Conservation (phyloP, 2,888 invertebrate genomes). For the Andrena marginata region DNA sequence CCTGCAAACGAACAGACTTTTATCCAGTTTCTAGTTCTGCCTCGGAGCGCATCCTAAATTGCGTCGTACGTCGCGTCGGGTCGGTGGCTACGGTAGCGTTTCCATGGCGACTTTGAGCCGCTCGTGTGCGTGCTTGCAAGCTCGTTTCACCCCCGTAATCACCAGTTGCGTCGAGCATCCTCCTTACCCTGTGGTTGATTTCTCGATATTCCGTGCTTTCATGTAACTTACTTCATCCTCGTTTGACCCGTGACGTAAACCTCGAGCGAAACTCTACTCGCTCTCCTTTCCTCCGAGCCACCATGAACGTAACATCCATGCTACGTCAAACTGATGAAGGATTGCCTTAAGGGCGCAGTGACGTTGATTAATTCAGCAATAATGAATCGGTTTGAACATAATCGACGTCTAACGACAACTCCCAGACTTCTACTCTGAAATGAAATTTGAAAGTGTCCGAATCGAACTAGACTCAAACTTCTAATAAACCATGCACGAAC, state of each 20-base stretch:
- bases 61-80: background rate
- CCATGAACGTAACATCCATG: background rate
- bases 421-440: too few species aligned
- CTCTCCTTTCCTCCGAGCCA: background rate
- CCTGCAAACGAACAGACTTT: slow-evolving; percentile 19
- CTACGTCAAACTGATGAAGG: background rate
- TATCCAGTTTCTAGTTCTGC: slow-evolving; percentile 28
- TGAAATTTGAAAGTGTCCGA: too few species aligned
- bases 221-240: slow-evolving; percentile 16
- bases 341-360: background rate
- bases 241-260: background rate
- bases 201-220: slow-evolving; percentile 5
- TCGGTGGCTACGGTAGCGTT: slow-evolving; percentile 25
- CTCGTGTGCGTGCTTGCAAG: slow-evolving; percentile 28
- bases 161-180: slow-evolving; percentile 26
- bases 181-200: slow-evolving; percentile 27
- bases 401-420: background rate
- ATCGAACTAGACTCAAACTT: too few species aligned
- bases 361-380: slow-evolving; percentile 5
- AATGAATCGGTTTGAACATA: background rate
- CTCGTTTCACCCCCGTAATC: slow-evolving; percentile 47
- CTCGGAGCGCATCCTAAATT: slow-evolving; percentile 34
- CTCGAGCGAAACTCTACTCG: background rate
- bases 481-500: too few species aligned
- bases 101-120: slow-evolving; percentile 55